Percentiles rank a stretch among this genome's conserved stretches.
phyloP scores from a whole-genome alignment of 2,888 invertebrate species.

The Cryptus viduatorius region DNA sequence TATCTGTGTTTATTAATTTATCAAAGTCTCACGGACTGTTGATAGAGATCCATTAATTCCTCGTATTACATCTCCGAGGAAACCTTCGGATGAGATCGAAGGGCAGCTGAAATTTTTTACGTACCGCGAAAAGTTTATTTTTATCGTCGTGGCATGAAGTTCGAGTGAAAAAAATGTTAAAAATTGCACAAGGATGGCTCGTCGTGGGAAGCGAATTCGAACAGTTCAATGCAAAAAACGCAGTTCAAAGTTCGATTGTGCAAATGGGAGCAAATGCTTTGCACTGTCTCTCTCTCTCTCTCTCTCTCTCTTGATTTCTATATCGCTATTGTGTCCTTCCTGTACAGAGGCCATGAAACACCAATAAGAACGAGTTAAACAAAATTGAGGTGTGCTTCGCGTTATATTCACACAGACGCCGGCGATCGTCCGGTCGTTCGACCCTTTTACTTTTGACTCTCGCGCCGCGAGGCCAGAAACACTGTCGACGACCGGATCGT shows the following conservation, averaged over 20 bases:
- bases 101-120: conserved; percentile 17
- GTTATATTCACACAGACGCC: conserved; percentile 25
- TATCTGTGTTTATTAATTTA: conserved; percentile 46
- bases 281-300: not conserved
- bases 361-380: conserved; percentile 16
- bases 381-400: conserved; percentile 36
- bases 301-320: not conserved
- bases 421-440: conserved; percentile 41
- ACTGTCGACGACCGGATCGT: conserved; percentile 31
- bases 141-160: not conserved
- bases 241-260: not conserved
- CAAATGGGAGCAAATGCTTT: conserved; percentile 9
- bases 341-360: not conserved
- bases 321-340: conserved; percentile 6
- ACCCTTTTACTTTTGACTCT: conserved; percentile 38
- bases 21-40: conserved; percentile 16
- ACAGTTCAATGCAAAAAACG: not conserved
- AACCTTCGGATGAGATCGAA: conserved; percentile 16
- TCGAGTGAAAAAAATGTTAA: not conserved
- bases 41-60: not conserved
- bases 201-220: not conserved
- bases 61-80: not conserved
- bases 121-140: not conserved
- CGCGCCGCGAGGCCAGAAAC: conserved; percentile 28
- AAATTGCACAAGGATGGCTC: not conserved